These are phyloP conservation scores for Ornithoptera alexandrae DNA, from an alignment of 2,888 invertebrate species.

Conservation along the genomic window DNA sequence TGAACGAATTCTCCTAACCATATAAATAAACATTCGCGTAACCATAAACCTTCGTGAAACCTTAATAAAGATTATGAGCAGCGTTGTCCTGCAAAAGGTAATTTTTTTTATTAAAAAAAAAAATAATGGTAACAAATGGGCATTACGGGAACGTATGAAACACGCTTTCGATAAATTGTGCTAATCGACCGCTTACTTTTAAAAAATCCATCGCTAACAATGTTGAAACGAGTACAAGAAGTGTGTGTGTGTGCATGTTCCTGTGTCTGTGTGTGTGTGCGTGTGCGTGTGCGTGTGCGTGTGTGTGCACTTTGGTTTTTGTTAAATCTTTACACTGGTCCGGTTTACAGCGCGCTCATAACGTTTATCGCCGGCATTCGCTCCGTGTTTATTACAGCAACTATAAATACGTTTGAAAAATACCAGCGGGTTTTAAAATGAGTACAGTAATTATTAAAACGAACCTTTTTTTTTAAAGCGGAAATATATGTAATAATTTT, in stretches of 20 bases:
- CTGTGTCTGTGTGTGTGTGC: too few relatives aligned
- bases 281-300: too few relatives aligned
- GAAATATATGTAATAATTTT: neutral
- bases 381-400: conserved; percentile 6
- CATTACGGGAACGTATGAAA: neutral
- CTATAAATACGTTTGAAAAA: conserved; percentile 8
- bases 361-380: conserved; percentile 5
- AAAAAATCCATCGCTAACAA: conserved; percentile 1
- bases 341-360: conserved; percentile 6
- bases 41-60: too few relatives aligned
- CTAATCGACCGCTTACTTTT: conserved; percentile 2
- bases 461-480: neutral
- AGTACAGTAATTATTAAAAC: neutral
- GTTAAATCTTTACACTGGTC: neutral
- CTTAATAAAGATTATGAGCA: too few relatives aligned
- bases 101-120: neutral
- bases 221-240: neutral
- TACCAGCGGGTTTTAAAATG: neutral
- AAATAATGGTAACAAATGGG: neutral
- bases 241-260: too few relatives aligned
- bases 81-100: neutral
- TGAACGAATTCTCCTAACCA: too few relatives aligned
- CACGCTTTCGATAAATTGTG: neutral
- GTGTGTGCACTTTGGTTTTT: neutral
- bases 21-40: too few relatives aligned